Conservation (phyloP, 1,140 invertebrate genomes). For the Heliconius nattereri region DNA sequence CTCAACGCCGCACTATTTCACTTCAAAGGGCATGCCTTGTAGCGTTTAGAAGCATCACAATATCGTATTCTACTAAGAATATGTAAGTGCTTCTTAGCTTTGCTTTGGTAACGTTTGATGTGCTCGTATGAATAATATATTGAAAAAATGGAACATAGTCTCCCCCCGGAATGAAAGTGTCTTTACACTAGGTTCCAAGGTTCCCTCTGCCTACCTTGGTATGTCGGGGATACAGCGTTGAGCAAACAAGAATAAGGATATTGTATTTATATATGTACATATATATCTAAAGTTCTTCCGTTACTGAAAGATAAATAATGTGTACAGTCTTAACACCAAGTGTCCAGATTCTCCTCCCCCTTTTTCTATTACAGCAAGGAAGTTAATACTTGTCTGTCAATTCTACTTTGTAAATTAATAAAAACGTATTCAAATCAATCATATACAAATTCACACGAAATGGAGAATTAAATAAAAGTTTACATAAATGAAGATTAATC, state of each 20-base stretch:
- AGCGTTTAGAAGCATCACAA: neutral
- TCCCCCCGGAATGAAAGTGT: too few species aligned
- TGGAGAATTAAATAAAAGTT: neutral
- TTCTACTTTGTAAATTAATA: neutral
- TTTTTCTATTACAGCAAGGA: too few species aligned
- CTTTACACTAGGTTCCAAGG: too few species aligned
- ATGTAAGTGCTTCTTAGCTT: neutral
- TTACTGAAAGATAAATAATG: too few species aligned
- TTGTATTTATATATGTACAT: too few species aligned
- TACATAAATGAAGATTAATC: neutral
- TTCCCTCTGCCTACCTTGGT: too few species aligned
- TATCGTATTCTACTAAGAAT: conserved; percentile 1
- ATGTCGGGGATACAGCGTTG: too few species aligned
- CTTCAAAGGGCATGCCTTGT: neutral
- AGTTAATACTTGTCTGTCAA: too few species aligned
- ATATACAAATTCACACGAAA: neutral
- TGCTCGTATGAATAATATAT: neutral
- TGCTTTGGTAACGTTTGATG: neutral
- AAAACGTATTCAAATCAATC: neutral
- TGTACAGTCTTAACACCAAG: neutral
- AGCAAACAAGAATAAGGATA: too few species aligned
- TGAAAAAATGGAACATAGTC: neutral
- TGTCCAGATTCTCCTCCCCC: neutral
- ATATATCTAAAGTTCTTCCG: too few species aligned
- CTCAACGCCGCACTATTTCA: neutral